These are phyloP conservation scores for Bufo bufo DNA, from an alignment of 2,113 vertebrate genomes.

Conservation along the genomic window DNA sequence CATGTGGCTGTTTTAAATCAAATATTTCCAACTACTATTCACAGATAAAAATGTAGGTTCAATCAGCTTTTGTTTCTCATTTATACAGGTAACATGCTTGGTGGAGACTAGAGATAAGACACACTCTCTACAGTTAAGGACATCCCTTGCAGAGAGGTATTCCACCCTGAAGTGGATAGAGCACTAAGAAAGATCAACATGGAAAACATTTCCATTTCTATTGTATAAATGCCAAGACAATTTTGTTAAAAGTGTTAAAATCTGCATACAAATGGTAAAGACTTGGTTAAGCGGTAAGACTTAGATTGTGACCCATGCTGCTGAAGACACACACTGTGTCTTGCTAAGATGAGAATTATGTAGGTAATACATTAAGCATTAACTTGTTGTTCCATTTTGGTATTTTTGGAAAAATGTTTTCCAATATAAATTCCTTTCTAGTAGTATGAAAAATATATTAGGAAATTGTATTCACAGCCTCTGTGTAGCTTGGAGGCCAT, in stretches of 20 bases:
- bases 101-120: slow-evolving; percentile 85
- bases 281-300: neutral
- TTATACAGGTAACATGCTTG: slow-evolving; percentile 82
- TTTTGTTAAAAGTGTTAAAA: neutral
- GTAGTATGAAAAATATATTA: neutral
- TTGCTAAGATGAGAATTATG: neutral
- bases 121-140: slow-evolving; percentile 79
- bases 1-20: no score
- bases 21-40: no score
- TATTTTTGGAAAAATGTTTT: neutral
- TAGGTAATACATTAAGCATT: neutral
- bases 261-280: neutral
- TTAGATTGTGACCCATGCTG: neutral
- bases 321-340: neutral
- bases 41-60: no score
- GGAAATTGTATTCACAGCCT: neutral
- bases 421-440: neutral
- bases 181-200: slow-evolving; percentile 68
- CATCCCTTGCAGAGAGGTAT: slow-evolving; percentile 78
- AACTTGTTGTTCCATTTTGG: neutral
- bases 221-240: neutral
- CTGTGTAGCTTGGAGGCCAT: neutral
- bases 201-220: neutral
- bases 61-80: neutral
- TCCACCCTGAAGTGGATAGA: slow-evolving; percentile 79